A percentile compares a stretch with the other conserved stretches of the same genome.
Conservation (phyloP, 2,888 invertebrate genomes). For the Dilophus febrilis region DNA sequence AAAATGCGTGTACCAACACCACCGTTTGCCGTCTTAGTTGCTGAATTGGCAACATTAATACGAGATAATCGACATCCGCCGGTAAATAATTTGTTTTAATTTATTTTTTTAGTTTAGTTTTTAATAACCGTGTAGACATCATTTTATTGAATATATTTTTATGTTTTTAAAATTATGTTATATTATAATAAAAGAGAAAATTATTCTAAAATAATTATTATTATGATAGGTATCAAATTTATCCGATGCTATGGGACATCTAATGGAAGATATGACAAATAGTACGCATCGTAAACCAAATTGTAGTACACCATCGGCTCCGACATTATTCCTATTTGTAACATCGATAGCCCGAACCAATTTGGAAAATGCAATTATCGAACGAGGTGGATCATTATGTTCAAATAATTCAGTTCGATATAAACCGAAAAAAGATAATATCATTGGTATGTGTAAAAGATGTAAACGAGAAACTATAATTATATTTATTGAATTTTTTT, state of each 20-base stretch:
- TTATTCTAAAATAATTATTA: no score
- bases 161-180: no score
- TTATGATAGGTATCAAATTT: conserved; percentile 36
- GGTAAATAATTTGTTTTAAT: conserved; percentile 29
- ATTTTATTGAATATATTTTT: no score
- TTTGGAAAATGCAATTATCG: conserved; percentile 81
- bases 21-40: conserved; percentile 26
- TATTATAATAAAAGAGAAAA: no score
- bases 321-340: conserved; percentile 72
- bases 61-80: conserved; percentile 48
- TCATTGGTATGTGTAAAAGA: conserved; percentile 34
- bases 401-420: conserved; percentile 40
- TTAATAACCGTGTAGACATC: conserved; percentile 42
- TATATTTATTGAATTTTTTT: neutral
- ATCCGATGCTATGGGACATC: conserved; percentile 76
- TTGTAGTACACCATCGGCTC: conserved; percentile 44
- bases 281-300: conserved; percentile 68
- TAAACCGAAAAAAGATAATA: conserved; percentile 62
- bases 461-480: neutral
- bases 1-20: conserved; percentile 39
- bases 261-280: conserved; percentile 88
- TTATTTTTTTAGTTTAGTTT: conserved; percentile 8
- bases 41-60: conserved; percentile 39
- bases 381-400: conserved; percentile 66
- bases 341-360: conserved; percentile 81